Base-by-base conservation (phyloP, 2,888 invertebrate species). In the Ormyrus labotus region DNA sequence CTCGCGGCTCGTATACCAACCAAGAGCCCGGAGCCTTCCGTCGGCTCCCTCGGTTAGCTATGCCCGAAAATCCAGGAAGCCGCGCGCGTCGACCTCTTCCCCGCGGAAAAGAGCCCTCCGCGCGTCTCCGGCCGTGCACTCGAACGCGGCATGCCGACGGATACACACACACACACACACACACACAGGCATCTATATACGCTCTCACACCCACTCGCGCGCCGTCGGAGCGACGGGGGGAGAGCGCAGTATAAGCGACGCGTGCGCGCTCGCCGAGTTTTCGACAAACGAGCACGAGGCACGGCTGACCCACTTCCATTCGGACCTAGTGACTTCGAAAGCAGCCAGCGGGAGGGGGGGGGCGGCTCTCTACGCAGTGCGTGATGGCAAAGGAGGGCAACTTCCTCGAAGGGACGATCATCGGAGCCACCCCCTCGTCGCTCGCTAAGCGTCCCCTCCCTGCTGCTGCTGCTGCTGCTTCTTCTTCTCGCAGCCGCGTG, bases 241-340 rank as follows among this genome's bases (percentile, higher is more conserved):
- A 6, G 58, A 53, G 55, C 1, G 9, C 47, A 19, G 55, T 13
- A 55, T 51, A n/a, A 19, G 19, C 53, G 61, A 78, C 73, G 73
- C 73, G 67, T 68, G 63, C 73, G 73, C 69, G n/a, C 11, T 73
- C 64, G 75, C 51, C 45, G 63, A 63, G 57, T 64, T 79, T 73
- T 69, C 63, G 73, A 63, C 67, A 48, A 45, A 74, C 67, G 63
- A 57, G 51, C 6, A 51, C 63, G 69, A 58, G 63, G 69, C 48
- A 13, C 63, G 58, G 48, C 58, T 80, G 79, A 80, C 79, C 79
- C 48, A 74, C 19, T 80, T 75, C 47, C 72, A n/a, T 55, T 72
- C 67, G 78, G 65, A 72, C 67, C 78, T 50, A 48, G 58, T 72
- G 67, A 72, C 78, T 78, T 48, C 60, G 60, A 60, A 48, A 48